Percentiles rank a stretch among this genome's conserved stretches.
Evolutionary conservation across 2,113 vertebrate genomes (phyloP).

Genomic region (Prunella himalayana): DNA sequence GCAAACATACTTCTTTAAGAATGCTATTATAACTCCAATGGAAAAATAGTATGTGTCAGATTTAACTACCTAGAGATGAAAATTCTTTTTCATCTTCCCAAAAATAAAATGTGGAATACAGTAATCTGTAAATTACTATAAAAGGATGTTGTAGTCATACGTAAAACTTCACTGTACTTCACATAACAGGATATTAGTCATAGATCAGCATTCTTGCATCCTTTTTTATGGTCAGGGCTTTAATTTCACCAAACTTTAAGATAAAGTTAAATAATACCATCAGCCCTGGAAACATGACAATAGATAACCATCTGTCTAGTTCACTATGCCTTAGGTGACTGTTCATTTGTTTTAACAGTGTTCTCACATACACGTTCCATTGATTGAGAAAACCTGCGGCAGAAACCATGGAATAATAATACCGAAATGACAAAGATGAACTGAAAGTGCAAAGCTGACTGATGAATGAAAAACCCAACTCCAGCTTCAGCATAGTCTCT

Average conservation of each 20-base stretch:
- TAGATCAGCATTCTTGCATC: background rate
- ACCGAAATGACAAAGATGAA: accelerated
- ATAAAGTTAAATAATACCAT: background rate
- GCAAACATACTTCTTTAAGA: background rate
- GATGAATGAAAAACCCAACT: background rate
- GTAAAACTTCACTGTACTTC: background rate
- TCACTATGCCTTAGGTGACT: background rate
- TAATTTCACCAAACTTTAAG: background rate
- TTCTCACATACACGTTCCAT: background rate
- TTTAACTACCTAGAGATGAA: background rate
- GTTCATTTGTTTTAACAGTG: background rate
- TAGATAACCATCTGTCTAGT: background rate
- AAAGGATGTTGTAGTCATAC: background rate
- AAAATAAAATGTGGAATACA: background rate
- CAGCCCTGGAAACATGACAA: background rate
- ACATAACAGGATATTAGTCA: background rate
- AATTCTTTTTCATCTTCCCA: background rate
- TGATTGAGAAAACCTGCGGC: background rate
- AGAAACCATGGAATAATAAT: background rate
- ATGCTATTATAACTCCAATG: background rate
- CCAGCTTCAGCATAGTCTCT: background rate
- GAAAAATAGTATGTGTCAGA: background rate
- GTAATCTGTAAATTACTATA: background rate
- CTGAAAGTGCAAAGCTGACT: background rate
- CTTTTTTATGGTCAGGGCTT: background rate